phyloP scores from a whole-genome alignment of 2,888 invertebrate species.

The Dromius quadrimaculatus region DNA sequence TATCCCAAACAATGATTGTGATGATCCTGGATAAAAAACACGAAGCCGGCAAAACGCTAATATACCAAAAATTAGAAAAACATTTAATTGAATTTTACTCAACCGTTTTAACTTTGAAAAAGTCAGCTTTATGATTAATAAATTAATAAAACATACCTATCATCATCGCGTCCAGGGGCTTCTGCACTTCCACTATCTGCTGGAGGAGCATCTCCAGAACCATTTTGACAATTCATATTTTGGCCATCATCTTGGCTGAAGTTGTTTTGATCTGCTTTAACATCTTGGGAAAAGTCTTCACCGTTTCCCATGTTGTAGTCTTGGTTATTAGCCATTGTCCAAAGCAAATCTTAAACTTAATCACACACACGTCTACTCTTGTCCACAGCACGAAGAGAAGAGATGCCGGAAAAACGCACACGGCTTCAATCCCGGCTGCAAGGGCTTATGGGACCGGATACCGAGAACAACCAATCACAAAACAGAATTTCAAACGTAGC shows the following conservation, averaged over 20 bases:
- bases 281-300: constrained; percentile 84
- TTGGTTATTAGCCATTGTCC: constrained; percentile 71
- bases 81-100: constrained; percentile 39
- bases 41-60: constrained; percentile 51
- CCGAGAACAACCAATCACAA: neutral
- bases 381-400: constrained; percentile 61
- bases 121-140: constrained; percentile 5
- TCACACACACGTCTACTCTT: constrained; percentile 60
- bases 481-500: constrained; percentile 6
- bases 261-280: constrained; percentile 74
- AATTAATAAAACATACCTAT: constrained; percentile 72
- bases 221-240: constrained; percentile 70
- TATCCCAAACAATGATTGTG: constrained; percentile 48
- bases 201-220: constrained; percentile 76
- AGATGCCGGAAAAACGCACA: constrained; percentile 57
- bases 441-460: constrained; percentile 56
- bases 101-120: constrained; percentile 30
- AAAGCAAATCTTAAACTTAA: constrained; percentile 63
- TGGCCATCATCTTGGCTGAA: constrained; percentile 68
- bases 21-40: constrained; percentile 52
- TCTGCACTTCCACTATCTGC: constrained; percentile 80
- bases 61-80: constrained; percentile 38
- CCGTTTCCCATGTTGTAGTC: constrained; percentile 81
- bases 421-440: constrained; percentile 45
- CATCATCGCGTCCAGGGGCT: constrained; percentile 84